Base-by-base conservation (phyloP, 2,888 invertebrate genomes). In the Nebria salina region DNA sequence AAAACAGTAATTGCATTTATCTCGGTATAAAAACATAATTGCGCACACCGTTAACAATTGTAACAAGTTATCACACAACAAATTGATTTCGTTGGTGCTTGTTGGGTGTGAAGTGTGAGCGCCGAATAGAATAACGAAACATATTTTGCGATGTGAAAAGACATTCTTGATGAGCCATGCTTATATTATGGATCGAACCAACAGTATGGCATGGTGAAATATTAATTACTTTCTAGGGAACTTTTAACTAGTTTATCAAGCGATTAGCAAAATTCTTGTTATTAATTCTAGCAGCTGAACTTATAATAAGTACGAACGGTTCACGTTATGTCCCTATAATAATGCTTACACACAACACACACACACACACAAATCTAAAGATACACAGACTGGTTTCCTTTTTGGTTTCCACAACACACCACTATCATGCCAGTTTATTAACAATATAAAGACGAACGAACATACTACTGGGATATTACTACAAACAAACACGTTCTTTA, bases 161-260 rank as follows among this genome's bases (percentile, higher is more conserved):
- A 54, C 54, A 54, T 54, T 54, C 54, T 11, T 54, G 54, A 54
- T 54, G 54, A 54, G 54, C 54, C 54, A 54, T 54, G 54, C 7
- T 3, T 54, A 54, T 34, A 34, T 3, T 54, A 54, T 54, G 54
- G 54, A 54, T 54, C 54, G 54, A 54, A 54, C 54, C 54, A 34
- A 34, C 34, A 54, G 54, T 54, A 74, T 75, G 79, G 66, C 80
- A 70, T 75, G 75, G 75, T 75, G 75, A 80, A 80, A 80, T 70
- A 80, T 80, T 80, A 80, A 80, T 80, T 80, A 80, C 80, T 75
- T 75, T 80, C 72, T 80, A 75, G 73, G 73, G 42, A 80, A 80
- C 75, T 80, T 80, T 80, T 80, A 80, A 80, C 75, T 80, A 80
- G 80, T 80, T 80, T 80, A 80, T 80, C 75, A 80, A 75, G 80